These are phyloP conservation scores for Trichopria drosophilae DNA, from an alignment of 2,888 invertebrate genomes.

Conservation along the genomic window DNA sequence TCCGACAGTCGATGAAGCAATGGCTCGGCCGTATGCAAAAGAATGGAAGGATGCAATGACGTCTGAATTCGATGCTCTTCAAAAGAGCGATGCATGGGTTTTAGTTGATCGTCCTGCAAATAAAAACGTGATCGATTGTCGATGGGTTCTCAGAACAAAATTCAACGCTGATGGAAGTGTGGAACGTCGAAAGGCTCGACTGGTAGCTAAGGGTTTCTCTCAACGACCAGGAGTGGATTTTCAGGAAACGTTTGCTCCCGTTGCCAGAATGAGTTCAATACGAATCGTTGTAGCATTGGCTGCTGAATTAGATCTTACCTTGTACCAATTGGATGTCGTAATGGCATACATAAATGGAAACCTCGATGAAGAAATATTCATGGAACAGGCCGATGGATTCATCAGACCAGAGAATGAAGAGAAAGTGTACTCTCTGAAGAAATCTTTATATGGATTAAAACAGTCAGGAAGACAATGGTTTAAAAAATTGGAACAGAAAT, in stretches of 20 bases:
- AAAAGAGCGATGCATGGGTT: conserved; percentile 21
- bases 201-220: conserved; percentile 42
- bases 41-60: conserved; percentile 20
- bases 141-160: conserved; percentile 38
- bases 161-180: conserved; percentile 32
- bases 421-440: conserved; percentile 33
- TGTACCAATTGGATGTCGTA: conserved; percentile 27
- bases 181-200: conserved; percentile 37
- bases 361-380: conserved; percentile 28
- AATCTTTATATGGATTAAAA: conserved; percentile 34
- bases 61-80: conserved; percentile 16
- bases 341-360: conserved; percentile 30
- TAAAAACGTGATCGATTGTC: conserved; percentile 28
- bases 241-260: conserved; percentile 42
- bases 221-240: conserved; percentile 42
- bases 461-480: conserved; percentile 36
- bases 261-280: conserved; percentile 38
- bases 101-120: conserved; percentile 16
- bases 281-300: conserved; percentile 37
- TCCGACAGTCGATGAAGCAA: conserved; percentile 13
- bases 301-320: conserved; percentile 21
- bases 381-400: conserved; percentile 27
- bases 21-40: conserved; percentile 5
- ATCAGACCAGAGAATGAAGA: conserved; percentile 19
- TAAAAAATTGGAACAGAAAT: conserved; percentile 25